phyloP scores from a whole-genome alignment of 2,888 invertebrate genomes.

The Poecilus cupreus region DNA sequence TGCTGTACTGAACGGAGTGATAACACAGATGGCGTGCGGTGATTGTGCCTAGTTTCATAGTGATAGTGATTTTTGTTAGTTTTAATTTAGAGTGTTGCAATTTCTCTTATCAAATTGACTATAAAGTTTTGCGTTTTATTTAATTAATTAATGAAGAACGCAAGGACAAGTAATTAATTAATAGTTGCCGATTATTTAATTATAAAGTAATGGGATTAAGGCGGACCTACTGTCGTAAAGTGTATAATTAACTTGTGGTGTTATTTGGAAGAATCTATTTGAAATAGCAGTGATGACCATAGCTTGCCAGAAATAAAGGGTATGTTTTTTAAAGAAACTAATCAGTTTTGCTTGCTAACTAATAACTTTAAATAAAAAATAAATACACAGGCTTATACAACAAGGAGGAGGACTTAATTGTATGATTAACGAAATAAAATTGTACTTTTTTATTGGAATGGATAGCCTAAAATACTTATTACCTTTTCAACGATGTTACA shows the following conservation, averaged over 20 bases:
- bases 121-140: conserved; percentile 46
- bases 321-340: no score
- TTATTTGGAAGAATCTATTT: no score
- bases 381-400: no score
- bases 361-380: no score
- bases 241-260: conserved; percentile 20
- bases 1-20: neutral
- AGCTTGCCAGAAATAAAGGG: no score
- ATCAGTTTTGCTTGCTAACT: no score
- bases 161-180: conserved; percentile 26
- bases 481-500: no score
- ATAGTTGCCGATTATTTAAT: conserved; percentile 41
- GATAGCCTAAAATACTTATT: no score
- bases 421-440: no score
- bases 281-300: no score
- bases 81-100: neutral
- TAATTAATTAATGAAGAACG: conserved; percentile 21
- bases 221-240: conserved; percentile 4
- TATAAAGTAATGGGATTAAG: neutral
- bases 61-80: neutral
- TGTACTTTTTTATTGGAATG: no score
- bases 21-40: neutral
- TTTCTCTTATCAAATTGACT: conserved; percentile 32
- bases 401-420: no score
- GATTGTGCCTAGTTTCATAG: neutral